Evolutionary conservation across 37 sponge, comb jelly and placozoan species (phyloP), one percentile per base, ranked within the genome.

Genomic region (Crambe crambe): DNA sequence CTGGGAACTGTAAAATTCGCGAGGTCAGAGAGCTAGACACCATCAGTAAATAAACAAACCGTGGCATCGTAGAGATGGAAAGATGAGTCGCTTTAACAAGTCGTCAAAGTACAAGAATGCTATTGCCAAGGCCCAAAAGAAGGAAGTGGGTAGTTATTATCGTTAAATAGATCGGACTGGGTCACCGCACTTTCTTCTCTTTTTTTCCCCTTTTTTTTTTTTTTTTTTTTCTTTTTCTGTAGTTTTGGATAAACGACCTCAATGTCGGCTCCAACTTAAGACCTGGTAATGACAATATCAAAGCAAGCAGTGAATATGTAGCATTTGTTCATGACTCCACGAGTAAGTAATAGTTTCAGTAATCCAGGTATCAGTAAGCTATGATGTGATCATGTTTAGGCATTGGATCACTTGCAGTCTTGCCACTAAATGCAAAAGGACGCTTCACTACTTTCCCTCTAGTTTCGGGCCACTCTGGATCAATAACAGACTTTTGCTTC

Each of bases 71-170:
- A n/a, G n/a, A n/a, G n/a, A n/a, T n/a, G n/a, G n/a, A n/a, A n/a
- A n/a, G 68, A 88, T 88, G 93, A 94, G 90, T 87, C 85, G 93
- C 12, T 92, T 92, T 74, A 34, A 34, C 17, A 91, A 86, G 88
- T 64, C 83, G 10, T 92, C 93, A 62, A 96, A 92, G 81, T 96
- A 84, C 78, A 86, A 81, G 68, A 96, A 89, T 61, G 84, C 90
- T 3, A 67, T 89, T 76, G 65, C 74, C 63, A 29, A 82, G 21
- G 85, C 86, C 22, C 85, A 70, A 68, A 95, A 95, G 74, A 84
- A 81, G 35, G 95, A 94, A 87, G 91, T 90, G 51, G 36, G 74
- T n/a, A n/a, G n/a, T n/a, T n/a, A n/a, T 17, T 17, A 23, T 68
- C 6, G 26, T 20, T 68, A 15, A 35, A 3, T 56, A 35, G 22